These are phyloP conservation scores for Cololabis saira DNA, from an alignment of 2,113 vertebrate species.

Conservation along the genomic window DNA sequence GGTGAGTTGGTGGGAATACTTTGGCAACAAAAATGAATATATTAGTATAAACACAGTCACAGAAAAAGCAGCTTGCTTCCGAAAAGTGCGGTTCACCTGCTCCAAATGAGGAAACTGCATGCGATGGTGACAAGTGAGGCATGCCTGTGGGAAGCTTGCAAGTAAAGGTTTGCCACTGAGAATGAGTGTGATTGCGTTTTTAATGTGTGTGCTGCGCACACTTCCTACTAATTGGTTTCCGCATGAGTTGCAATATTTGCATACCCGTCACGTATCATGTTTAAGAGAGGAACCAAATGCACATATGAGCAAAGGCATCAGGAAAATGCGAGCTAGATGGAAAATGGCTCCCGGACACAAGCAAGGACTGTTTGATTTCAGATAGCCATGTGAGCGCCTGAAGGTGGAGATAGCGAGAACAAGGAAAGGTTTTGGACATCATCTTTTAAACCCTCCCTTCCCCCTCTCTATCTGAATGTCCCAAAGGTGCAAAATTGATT, in stretches of 20 bases:
- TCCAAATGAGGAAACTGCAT: conserved; percentile 67
- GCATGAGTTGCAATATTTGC: conserved; percentile 25
- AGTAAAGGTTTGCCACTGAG: conserved; percentile 35
- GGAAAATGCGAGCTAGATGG: conserved; percentile 3
- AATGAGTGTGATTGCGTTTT: conserved; percentile 12
- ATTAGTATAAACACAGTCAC: conserved; percentile 54
- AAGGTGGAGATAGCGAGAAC: conserved; percentile 5
- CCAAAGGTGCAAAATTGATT: conserved; percentile 58
- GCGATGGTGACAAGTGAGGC: conserved; percentile 59
- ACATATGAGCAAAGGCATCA: conserved; percentile 26
- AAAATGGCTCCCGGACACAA: conserved; percentile 10
- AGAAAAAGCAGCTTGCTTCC: conserved; percentile 30
- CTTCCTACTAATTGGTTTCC: conserved; percentile 33
- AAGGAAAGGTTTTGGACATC: conserved; percentile 43
- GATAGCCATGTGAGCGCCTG: conserved; percentile 27
- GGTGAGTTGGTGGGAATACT: conserved; percentile 65
- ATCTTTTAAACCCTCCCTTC: conserved; percentile 45
- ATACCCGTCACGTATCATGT: conserved; percentile 28
- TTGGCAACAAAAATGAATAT: conserved; percentile 56
- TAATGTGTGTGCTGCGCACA: conserved; percentile 1
- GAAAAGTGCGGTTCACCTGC: conserved; percentile 49
- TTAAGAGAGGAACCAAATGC: conserved; percentile 18
- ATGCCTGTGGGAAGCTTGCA: conserved; percentile 44
- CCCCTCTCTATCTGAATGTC: conserved; percentile 40
- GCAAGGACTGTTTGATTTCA: conserved; percentile 29